Evolutionary conservation across 2,888 invertebrate genomes (phyloP).

Genomic region (Crepidodera aurea): DNA sequence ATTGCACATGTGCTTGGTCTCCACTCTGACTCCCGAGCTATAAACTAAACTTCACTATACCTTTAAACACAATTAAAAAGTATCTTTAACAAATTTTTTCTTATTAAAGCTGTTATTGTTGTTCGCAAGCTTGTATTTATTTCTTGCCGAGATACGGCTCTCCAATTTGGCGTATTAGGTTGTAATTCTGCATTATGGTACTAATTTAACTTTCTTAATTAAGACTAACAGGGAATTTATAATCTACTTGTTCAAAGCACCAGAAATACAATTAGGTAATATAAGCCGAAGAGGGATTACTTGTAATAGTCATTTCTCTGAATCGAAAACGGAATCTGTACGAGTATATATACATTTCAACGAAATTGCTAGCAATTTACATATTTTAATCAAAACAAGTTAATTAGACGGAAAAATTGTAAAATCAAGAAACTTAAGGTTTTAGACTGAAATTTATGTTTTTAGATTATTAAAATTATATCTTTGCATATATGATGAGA

Average conservation of each 20-base stretch:
- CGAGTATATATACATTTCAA: not conserved
- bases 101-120: too few species aligned
- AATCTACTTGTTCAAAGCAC: conserved; percentile 27
- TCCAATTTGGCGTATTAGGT: conserved; percentile 30
- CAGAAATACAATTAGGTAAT: conserved; percentile 26
- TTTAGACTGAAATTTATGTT: too few species aligned
- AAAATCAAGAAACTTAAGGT: too few species aligned
- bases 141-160: conserved; percentile 7
- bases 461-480: too few species aligned
- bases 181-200: conserved; percentile 30
- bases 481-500: too few species aligned
- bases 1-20: too few species aligned
- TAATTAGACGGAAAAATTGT: too few species aligned
- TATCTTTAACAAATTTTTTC: too few species aligned
- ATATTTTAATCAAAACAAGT: not conserved
- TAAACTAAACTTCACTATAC: too few species aligned
- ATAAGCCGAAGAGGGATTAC: conserved; percentile 22
- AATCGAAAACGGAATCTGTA: not conserved
- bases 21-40: too few species aligned
- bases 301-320: conserved; percentile 16
- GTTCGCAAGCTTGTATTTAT: conserved; percentile 6
- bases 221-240: conserved; percentile 33
- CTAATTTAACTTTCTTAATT: conserved; percentile 44
- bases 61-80: too few species aligned
- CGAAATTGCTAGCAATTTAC: not conserved